phyloP scores from a whole-genome alignment of 1,140 invertebrate species.

The Bombus haemorrhoidalis region DNA sequence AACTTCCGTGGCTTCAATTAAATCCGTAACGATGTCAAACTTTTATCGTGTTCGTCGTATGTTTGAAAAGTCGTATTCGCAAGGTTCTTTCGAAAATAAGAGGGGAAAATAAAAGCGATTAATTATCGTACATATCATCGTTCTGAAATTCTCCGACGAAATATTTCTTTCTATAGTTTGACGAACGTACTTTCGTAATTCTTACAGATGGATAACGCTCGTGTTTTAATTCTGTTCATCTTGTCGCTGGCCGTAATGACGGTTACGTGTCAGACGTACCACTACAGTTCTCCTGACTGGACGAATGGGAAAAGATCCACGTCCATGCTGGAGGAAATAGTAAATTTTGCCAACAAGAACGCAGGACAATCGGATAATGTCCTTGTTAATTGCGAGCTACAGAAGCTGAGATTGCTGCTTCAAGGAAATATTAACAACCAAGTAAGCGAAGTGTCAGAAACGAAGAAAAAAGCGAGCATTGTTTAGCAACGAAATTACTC shows the following conservation, averaged over 20 bases:
- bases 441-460: constrained; percentile 19
- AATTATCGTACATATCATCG: too few species aligned
- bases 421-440: constrained; percentile 44
- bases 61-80: background rate
- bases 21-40: background rate
- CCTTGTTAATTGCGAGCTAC: constrained; percentile 39
- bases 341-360: constrained; percentile 13
- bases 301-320: constrained; percentile 85
- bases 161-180: background rate
- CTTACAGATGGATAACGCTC: constrained; percentile 59
- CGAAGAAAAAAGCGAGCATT: too few species aligned
- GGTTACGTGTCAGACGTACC: constrained; percentile 86
- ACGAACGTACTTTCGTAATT: background rate
- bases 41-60: background rate
- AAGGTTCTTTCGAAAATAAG: too few species aligned
- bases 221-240: constrained; percentile 38
- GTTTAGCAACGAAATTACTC: background rate
- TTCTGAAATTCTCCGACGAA: background rate
- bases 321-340: constrained; percentile 23
- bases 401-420: constrained; percentile 50
- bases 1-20: background rate
- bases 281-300: constrained; percentile 86
- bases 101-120: too few species aligned
- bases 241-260: constrained; percentile 60
- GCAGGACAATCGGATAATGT: constrained; percentile 23